These are phyloP conservation scores for Cheilosia vulpina DNA, from an alignment of 2,888 invertebrate species.

Conservation along the genomic window DNA sequence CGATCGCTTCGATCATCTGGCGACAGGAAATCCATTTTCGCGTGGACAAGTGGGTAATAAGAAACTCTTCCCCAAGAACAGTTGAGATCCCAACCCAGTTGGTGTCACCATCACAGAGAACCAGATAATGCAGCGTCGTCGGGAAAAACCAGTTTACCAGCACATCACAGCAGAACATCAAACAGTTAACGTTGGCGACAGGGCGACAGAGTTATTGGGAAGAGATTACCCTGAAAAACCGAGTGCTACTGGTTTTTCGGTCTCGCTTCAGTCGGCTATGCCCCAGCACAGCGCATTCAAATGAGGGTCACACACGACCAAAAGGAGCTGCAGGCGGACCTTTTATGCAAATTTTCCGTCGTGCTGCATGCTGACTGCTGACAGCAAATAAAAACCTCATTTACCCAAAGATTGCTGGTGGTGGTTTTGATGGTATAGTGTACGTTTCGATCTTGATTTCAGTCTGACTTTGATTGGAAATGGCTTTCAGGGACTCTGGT, in stretches of 20 bases:
- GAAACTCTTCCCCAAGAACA: slow-evolving; percentile 33
- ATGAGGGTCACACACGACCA: slow-evolving; percentile 64
- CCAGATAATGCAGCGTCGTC: slow-evolving; percentile 45
- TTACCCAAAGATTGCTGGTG: slow-evolving; percentile 36
- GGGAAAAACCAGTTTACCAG: slow-evolving; percentile 58
- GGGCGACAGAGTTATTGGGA: slow-evolving; percentile 65
- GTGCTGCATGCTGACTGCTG: slow-evolving; percentile 72
- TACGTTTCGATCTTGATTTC: slow-evolving; percentile 25
- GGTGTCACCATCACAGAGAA: slow-evolving; percentile 62
- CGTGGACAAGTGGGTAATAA: slow-evolving; percentile 19
- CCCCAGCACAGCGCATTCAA: slow-evolving; percentile 34
- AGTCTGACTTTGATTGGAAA: slow-evolving; percentile 56
- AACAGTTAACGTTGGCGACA: slow-evolving; percentile 28
- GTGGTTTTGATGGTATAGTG: background rate
- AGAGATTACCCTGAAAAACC: slow-evolving; percentile 69
- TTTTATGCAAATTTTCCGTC: slow-evolving; percentile 71
- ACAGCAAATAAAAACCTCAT: slow-evolving; percentile 72
- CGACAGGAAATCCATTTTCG: background rate
- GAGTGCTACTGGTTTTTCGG: slow-evolving; percentile 69
- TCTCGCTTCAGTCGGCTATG: slow-evolving; percentile 30
- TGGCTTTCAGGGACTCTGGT: slow-evolving; percentile 11
- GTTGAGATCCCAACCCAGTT: slow-evolving; percentile 49
- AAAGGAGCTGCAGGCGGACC: slow-evolving; percentile 18
- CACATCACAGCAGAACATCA: background rate
- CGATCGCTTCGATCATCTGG: slow-evolving; percentile 19